Conservation (phyloP, 2,113 vertebrate genomes). For the Dipodomys stephensi region DNA sequence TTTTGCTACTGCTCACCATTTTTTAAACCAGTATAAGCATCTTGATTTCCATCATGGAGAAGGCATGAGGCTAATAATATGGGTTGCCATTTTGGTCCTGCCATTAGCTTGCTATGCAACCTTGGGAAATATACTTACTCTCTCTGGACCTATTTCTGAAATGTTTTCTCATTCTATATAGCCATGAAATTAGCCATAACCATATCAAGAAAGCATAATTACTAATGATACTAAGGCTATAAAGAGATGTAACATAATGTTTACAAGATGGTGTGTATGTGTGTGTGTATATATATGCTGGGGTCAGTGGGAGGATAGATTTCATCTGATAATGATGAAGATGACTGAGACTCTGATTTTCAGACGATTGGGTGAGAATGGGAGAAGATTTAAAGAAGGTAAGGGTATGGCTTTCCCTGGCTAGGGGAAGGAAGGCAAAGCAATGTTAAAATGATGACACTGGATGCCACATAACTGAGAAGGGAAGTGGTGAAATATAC, state of each 20-base stretch:
- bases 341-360: neutral
- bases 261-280: neutral
- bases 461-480: neutral
- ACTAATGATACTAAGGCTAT: neutral
- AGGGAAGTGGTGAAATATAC: neutral
- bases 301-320: neutral
- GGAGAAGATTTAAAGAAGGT: neutral
- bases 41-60: neutral
- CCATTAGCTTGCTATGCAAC: neutral
- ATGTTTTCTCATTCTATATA: neutral
- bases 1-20: neutral
- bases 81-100: neutral
- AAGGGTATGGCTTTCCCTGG: neutral
- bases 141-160: neutral
- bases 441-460: neutral
- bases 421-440: neutral
- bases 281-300: neutral
- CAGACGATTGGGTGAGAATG: neutral
- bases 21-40: neutral
- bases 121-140: neutral
- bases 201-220: neutral
- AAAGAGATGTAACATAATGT: neutral
- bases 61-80: neutral
- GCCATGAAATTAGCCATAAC: neutral
- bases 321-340: neutral